Evolutionary conservation across 2,113 vertebrate genomes (phyloP).

Genomic region (Cyprinus carpio): DNA sequence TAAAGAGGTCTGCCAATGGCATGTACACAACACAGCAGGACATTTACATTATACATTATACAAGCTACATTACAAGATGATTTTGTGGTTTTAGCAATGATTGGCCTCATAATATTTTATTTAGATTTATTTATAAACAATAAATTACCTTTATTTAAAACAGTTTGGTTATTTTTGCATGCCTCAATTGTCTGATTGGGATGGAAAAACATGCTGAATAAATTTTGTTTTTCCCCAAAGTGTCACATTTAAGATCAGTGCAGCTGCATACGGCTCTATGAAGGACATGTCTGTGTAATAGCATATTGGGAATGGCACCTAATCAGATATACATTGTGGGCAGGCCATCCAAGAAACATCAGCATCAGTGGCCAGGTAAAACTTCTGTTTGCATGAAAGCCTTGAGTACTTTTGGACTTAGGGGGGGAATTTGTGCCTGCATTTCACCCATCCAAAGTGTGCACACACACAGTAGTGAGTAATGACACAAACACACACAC

Average conservation of each 20-base stretch:
- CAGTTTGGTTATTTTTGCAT: no score
- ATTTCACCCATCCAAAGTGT: no score
- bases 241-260: slow-evolving; percentile 92
- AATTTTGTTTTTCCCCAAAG: slow-evolving; percentile 66
- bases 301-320: slow-evolving; percentile 85
- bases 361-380: slow-evolving; percentile 95
- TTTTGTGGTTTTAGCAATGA: neutral
- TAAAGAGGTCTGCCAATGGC: slow-evolving; percentile 66
- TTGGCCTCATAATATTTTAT: neutral
- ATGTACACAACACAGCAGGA: neutral
- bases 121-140: no score
- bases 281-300: slow-evolving; percentile 99
- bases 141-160: no score
- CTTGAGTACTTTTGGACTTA: no score
- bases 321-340: slow-evolving; percentile 96
- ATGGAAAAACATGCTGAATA: neutral
- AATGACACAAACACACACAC: no score
- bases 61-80: neutral
- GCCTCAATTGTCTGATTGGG: neutral
- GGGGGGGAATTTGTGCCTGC: no score
- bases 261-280: slow-evolving; percentile 93
- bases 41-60: neutral
- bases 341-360: slow-evolving; percentile 94
- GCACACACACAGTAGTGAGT: no score
- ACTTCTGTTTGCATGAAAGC: no score